Conservation (phyloP, 2,888 invertebrate species). For the Harmothoe impar region DNA sequence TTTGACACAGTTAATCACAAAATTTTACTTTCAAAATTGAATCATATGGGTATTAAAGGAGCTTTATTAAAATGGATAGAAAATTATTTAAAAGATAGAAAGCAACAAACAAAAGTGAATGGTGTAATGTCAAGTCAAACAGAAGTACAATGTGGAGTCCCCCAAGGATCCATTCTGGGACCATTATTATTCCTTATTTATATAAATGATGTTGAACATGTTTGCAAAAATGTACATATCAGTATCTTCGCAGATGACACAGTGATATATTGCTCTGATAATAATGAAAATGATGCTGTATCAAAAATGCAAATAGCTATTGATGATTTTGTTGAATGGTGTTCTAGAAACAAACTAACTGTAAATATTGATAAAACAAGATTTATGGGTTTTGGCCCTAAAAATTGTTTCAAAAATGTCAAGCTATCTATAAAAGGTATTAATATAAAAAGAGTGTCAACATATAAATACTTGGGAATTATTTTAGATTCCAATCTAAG, state of each 20-base stretch:
- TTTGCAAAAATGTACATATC: no score
- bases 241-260: slow-evolving; percentile 30
- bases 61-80: neutral
- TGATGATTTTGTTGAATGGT: neutral
- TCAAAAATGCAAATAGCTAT: neutral
- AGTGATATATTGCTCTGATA: neutral
- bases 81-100: neutral
- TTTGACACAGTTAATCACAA: slow-evolving; percentile 23
- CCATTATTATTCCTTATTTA: slow-evolving; percentile 21
- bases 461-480: neutral
- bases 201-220: neutral
- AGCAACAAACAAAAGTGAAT: neutral
- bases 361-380: slow-evolving; percentile 32
- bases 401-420: neutral
- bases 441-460: neutral
- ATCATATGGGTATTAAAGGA: neutral
- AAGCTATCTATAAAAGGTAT: neutral
- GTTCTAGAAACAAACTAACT: neutral
- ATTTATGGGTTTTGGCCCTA: neutral
- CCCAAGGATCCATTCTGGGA: slow-evolving; percentile 27
- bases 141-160: neutral
- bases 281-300: neutral
- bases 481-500: neutral
- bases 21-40: neutral
- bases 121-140: neutral